Evolutionary conservation across 2,888 invertebrate genomes (phyloP).

Genomic region (Bedellia somnulentella): DNA sequence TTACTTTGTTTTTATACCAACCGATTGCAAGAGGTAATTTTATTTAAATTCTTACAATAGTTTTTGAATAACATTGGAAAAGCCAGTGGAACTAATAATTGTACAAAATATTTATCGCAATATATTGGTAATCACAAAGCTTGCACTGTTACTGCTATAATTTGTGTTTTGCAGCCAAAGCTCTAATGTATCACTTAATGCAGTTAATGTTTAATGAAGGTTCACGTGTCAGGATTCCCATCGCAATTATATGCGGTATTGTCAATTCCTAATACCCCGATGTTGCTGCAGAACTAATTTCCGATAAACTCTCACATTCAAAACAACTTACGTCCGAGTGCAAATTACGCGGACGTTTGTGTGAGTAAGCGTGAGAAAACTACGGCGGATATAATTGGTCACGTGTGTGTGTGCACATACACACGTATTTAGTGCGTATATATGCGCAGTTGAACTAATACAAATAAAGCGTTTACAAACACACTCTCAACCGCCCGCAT

Average conservation of each 20-base stretch:
- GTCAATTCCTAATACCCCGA: constrained; percentile 45
- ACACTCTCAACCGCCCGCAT: constrained; percentile 30
- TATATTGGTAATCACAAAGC: constrained; percentile 31
- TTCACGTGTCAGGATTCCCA: constrained; percentile 41
- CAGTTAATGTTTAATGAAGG: constrained; percentile 38
- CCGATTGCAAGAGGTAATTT: too few species aligned
- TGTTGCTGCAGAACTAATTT: constrained; percentile 45
- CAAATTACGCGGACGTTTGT: constrained; percentile 35
- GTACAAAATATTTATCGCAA: too few species aligned
- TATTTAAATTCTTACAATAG: too few species aligned
- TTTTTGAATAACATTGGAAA: too few species aligned
- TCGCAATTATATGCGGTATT: constrained; percentile 35
- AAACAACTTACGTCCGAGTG: constrained; percentile 27
- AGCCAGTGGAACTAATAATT: too few species aligned
- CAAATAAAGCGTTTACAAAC: constrained; percentile 21
- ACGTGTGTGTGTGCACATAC: constrained; percentile 28
- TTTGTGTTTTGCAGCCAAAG: constrained; percentile 28
- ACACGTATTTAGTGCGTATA: constrained; percentile 25
- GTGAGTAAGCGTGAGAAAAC: constrained; percentile 56
- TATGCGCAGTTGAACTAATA: constrained; percentile 15
- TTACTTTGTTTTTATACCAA: too few species aligned
- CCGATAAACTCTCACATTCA: constrained; percentile 40
- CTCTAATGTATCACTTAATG: constrained; percentile 22
- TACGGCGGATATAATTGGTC: constrained; percentile 35
- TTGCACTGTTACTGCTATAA: constrained; percentile 20